Conservation (phyloP, 2,113 vertebrate genomes). For the Choloepus hoffmanni region DNA sequence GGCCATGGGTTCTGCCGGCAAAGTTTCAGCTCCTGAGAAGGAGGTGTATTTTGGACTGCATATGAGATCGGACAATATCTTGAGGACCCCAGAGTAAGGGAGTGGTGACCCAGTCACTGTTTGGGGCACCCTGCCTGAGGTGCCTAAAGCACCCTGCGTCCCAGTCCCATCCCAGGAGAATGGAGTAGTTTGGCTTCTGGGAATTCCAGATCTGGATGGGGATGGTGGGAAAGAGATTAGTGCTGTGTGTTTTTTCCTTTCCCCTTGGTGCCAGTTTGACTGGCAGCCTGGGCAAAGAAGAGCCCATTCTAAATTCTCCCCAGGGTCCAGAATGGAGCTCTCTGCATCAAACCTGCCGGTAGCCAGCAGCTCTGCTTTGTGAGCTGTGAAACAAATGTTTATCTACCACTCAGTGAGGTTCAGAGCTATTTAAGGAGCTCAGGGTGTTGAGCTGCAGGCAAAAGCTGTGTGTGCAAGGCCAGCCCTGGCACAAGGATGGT, state of each 20-base stretch:
- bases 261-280: constrained; percentile 81
- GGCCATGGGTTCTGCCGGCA: neutral
- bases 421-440: constrained; percentile 85
- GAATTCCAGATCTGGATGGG: constrained; percentile 64
- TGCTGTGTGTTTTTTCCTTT: neutral
- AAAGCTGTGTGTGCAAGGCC: constrained; percentile 53
- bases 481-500: neutral
- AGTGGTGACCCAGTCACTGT: neutral
- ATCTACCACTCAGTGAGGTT: constrained; percentile 86
- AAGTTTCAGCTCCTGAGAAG: neutral
- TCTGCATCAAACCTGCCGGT: constrained; percentile 87
- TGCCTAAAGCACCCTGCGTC: neutral
- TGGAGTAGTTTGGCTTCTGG: constrained; percentile 27
- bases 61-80: neutral
- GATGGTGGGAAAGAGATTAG: constrained; percentile 73
- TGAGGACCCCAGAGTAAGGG: neutral
- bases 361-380: constrained; percentile 89
- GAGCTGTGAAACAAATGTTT: constrained; percentile 92
- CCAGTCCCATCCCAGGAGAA: neutral
- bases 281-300: constrained; percentile 88
- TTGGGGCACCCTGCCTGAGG: neutral
- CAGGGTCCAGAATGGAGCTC: constrained; percentile 87
- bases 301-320: constrained; percentile 87
- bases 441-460: constrained; percentile 81
- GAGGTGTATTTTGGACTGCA: neutral